Evolutionary conservation across 2,113 vertebrate species (phyloP).

Genomic region (Stigmatopora nigra): DNA sequence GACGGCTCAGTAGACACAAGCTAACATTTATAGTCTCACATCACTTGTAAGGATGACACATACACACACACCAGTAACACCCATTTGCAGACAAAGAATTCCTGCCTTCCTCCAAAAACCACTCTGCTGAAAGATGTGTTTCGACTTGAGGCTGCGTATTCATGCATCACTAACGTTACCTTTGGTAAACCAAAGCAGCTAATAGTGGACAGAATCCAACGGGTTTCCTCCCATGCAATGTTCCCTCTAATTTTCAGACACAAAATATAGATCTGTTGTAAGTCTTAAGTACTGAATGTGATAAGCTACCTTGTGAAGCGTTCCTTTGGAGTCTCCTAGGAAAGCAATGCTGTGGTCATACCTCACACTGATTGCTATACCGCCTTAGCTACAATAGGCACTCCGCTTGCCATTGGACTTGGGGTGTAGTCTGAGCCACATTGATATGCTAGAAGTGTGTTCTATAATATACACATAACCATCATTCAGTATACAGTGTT

Average conservation of each 20-base stretch:
- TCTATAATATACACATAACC: constrained; percentile 61
- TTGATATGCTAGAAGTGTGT: constrained; percentile 88
- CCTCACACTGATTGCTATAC: constrained; percentile 77
- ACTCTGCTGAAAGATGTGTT: constrained; percentile 39
- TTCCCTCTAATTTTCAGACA: too few species aligned
- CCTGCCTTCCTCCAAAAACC: constrained; percentile 23
- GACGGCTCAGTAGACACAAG: constrained; percentile 10
- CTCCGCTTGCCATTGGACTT: constrained; percentile 89
- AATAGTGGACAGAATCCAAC: background rate
- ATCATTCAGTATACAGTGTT: background rate
- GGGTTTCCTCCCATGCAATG: too few species aligned
- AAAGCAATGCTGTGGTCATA: constrained; percentile 86
- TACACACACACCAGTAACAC: background rate
- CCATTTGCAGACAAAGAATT: constrained; percentile 24
- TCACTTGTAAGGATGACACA: constrained; percentile 7
- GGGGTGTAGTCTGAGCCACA: constrained; percentile 97
- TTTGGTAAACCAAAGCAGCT: constrained; percentile 9
- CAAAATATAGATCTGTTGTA: too few species aligned
- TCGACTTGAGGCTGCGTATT: constrained; percentile 41
- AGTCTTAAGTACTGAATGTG: background rate
- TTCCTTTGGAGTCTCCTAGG: constrained; percentile 86
- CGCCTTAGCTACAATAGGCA: constrained; percentile 71
- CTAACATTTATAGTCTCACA: constrained; percentile 53
- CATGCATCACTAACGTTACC: constrained; percentile 51
- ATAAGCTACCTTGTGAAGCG: constrained; percentile 81